Evolutionary conservation across 92 coral and sea anemone species (phyloP).

Genomic region (Hydrozoanthus gracilis): DNA sequence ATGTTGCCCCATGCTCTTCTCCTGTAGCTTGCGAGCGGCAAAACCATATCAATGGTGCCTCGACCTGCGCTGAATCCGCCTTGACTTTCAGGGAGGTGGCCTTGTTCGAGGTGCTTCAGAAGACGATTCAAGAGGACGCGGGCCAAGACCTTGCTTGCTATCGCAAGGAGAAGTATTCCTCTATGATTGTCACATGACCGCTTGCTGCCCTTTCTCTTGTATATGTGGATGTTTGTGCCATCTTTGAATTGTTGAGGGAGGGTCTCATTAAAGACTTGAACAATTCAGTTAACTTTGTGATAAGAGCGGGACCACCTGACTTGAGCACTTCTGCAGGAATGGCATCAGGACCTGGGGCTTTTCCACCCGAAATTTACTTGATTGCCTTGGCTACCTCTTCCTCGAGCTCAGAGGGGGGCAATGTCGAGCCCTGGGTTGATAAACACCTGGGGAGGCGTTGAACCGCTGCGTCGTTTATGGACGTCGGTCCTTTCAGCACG

Average conservation of each 20-base stretch:
- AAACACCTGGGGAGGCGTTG: conserved; percentile 35
- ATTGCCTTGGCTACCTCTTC: conserved; percentile 34
- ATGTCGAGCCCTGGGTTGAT: not conserved
- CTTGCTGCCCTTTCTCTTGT: not conserved
- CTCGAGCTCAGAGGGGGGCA: not conserved
- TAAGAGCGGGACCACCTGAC: conserved; percentile 5
- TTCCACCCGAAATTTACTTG: conserved; percentile 13
- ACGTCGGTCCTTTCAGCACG: conserved; percentile 40
- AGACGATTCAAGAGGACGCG: not conserved
- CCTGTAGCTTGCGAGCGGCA: not conserved
- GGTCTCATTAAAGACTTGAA: too few species aligned
- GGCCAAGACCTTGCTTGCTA: not conserved
- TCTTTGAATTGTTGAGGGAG: too few species aligned
- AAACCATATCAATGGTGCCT: not conserved
- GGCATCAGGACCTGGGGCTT: conserved; percentile 27
- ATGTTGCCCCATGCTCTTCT: not conserved
- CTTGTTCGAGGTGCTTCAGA: conserved; percentile 10
- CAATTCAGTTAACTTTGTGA: too few species aligned
- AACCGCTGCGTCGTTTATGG: conserved; percentile 36
- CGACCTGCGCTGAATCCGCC: too few species aligned
- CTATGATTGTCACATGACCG: not conserved
- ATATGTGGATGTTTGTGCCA: too few species aligned
- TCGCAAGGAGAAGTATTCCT: conserved; percentile 3
- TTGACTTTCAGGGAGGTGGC: not conserved
- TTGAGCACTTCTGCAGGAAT: conserved; percentile 33